Evolutionary conservation across 2,797 vertebrate species (phyloP).

Genomic region (Chelonia mydas): DNA sequence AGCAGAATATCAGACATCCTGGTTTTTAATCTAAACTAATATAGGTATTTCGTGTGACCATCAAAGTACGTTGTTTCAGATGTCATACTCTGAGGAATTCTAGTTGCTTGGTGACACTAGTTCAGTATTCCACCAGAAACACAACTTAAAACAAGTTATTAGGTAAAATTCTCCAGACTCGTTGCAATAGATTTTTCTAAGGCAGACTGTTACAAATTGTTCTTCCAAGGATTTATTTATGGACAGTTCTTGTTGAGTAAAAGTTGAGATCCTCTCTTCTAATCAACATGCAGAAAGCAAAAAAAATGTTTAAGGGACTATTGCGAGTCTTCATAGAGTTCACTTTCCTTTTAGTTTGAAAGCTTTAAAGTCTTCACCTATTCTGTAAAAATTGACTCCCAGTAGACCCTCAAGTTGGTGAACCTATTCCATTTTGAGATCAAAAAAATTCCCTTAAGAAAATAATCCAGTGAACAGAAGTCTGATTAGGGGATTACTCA

Average conservation of each 20-base stretch:
- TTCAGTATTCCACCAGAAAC: neutral
- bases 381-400: neutral
- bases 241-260: neutral
- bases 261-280: neutral
- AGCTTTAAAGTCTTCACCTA: neutral
- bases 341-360: neutral
- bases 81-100: neutral
- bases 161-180: neutral
- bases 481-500: neutral
- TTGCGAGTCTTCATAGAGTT: neutral
- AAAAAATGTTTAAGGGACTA: neutral
- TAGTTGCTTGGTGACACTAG: neutral
- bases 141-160: neutral
- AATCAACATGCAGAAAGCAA: too few relatives aligned
- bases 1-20: neutral
- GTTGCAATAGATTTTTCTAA: neutral
- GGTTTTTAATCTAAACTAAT: neutral
- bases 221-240: neutral
- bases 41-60: rapidly evolving
- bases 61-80: neutral
- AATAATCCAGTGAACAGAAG: neutral
- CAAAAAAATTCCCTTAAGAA: neutral
- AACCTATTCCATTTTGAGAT: neutral
- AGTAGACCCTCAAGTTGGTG: neutral
- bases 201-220: neutral